Base-by-base conservation (phyloP, 2,113 vertebrate species). In the Grantiella picta region DNA sequence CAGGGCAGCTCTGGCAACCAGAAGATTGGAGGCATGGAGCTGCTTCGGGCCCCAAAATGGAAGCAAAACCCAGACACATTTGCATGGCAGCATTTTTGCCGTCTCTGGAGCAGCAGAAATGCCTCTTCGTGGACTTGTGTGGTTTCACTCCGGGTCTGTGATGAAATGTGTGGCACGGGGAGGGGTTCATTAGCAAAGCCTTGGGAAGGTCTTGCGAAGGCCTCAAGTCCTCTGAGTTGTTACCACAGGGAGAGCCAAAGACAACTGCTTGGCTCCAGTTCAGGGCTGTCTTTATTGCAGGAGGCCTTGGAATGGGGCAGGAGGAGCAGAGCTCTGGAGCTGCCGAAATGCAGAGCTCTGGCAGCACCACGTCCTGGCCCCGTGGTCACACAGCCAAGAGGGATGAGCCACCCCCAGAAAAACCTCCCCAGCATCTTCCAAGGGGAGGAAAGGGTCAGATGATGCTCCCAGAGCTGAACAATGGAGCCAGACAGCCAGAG, bases 341-440 rank as follows among this genome's bases (percentile, higher is more conserved):
- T 69, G 45, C 61, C 4, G 21, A 53, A 92, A 71, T 0, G 1
- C 36, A 7, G 31, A 29, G 76, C 23, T 57, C 64, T 44, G 70
- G 29, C 85, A 64, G 42, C 79, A 29, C 1, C 42, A 2, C 3
- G 3, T 27, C 45, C 82, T 21, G 18, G 5, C 20, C 56, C 45
- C 0, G 0, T 0, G 44, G 15, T 16, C 16, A 29, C 78, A 23
- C n/a, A 9, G 27, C 78, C 77, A 0, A 0, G 14, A 49, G 72
- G 81, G 17, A 24, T 4, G 10, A 63, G 20, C 21, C 61, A 12
- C 31, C 27, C 42, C 0, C 4, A 25, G 38, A 1, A n/a, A n/a
- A 65, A 47, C 72, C 42, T 47, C 52, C 28, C 50, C 1, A 0
- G 8, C n/a, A 3, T 2, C 60, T 60, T 22, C 19, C 36, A 17